phyloP scores from a whole-genome alignment of 1,140 invertebrate species.

The Metopolophium dirhodum region DNA sequence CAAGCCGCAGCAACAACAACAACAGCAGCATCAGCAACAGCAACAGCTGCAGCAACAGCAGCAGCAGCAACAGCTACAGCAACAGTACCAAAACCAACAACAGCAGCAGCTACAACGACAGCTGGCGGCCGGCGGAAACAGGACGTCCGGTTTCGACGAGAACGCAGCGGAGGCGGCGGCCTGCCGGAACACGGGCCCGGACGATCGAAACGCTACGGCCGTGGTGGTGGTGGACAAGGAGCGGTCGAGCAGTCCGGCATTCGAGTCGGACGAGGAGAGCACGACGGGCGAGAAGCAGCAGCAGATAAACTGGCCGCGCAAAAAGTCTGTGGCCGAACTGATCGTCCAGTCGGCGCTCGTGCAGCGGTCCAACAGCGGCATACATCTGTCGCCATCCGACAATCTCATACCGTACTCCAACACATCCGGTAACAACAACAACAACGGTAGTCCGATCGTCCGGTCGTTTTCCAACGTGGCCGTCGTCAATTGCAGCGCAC shows the following conservation, averaged over 20 bases:
- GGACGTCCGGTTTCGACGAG: background rate
- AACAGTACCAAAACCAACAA: background rate
- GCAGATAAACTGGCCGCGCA: constrained; percentile 54
- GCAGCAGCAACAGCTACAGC: background rate
- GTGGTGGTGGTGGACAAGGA: constrained; percentile 76
- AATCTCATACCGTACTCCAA: constrained; percentile 34
- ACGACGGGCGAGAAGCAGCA: constrained; percentile 61
- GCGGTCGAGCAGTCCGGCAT: constrained; percentile 91
- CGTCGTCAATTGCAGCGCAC: background rate
- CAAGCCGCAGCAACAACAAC: background rate
- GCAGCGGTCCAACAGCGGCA: constrained; percentile 60
- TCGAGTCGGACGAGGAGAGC: constrained; percentile 93
- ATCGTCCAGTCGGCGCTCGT: constrained; percentile 55
- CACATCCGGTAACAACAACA: background rate
- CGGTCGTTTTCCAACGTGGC: constrained; percentile 23
- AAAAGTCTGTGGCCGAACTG: constrained; percentile 54
- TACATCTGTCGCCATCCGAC: constrained; percentile 50
- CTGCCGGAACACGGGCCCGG: background rate
- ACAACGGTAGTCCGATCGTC: background rate
- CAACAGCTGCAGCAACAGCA: background rate
- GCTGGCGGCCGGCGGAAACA: background rate
- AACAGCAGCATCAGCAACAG: background rate
- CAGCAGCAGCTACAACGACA: background rate
- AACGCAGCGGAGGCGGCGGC: too few species aligned
- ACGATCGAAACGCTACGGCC: background rate